A percentile compares a stretch with the other conserved stretches of the same genome.
Evolutionary conservation across 2,888 invertebrate genomes (phyloP).

Genomic region (Palloptera scutellata): DNA sequence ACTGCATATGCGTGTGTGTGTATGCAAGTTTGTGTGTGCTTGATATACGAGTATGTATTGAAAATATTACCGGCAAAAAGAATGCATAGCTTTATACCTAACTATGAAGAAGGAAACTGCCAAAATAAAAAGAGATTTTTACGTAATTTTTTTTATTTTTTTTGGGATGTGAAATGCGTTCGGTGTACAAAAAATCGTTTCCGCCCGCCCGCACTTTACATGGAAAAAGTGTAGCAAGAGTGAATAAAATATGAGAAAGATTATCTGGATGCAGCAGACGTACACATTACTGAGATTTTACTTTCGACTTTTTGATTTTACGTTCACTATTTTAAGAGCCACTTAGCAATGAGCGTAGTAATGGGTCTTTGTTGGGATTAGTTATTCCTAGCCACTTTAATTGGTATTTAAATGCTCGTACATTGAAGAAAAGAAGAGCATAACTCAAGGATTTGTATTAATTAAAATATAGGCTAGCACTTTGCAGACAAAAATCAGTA

Average conservation of each 20-base stretch:
- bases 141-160: slow-evolving; percentile 3
- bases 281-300: slow-evolving; percentile 21
- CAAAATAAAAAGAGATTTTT: slow-evolving; percentile 24
- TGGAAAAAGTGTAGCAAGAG: neutral
- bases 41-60: neutral
- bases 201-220: neutral
- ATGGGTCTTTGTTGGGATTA: no score
- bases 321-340: neutral
- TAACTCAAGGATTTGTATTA: no score
- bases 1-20: slow-evolving; percentile 14
- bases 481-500: neutral
- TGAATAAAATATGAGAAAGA: slow-evolving; percentile 27
- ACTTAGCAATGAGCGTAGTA: slow-evolving; percentile 5
- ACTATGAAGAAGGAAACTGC: neutral
- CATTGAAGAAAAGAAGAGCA: no score
- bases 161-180: neutral
- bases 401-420: no score
- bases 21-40: neutral
- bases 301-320: slow-evolving; percentile 13
- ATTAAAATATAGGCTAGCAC: no score
- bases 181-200: slow-evolving; percentile 10
- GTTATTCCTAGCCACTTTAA: no score
- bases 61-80: slow-evolving; percentile 26
- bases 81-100: slow-evolving; percentile 5
- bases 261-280: slow-evolving; percentile 20